Evolutionary conservation across 2,797 vertebrate species (phyloP).

Genomic region (Dermochelys coriacea): DNA sequence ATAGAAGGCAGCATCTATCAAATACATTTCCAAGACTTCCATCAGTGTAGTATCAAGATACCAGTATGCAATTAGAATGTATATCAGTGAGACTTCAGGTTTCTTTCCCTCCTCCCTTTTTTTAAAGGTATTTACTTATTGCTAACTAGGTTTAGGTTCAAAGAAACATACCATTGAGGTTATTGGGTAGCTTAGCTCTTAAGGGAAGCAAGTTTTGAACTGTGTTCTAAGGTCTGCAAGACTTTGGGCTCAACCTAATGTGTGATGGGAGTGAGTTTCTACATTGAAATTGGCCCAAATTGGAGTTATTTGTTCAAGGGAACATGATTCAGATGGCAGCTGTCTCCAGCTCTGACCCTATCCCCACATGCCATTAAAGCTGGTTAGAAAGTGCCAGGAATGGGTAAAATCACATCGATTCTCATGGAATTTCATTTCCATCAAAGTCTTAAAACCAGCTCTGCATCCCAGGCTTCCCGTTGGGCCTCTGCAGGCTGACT

Average conservation of each 20-base stretch:
- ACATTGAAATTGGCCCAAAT: background rate
- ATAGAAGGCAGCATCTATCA: background rate
- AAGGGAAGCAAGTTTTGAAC: background rate
- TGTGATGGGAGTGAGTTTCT: background rate
- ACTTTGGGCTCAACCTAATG: background rate
- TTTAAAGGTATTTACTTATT: background rate
- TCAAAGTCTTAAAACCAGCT: constrained; percentile 5
- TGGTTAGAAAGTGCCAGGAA: background rate
- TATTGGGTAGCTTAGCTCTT: background rate
- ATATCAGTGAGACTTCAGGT: background rate
- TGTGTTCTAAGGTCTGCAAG: background rate
- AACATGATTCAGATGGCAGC: background rate
- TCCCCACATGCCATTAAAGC: background rate
- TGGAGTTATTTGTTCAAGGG: background rate
- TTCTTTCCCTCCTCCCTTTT: background rate
- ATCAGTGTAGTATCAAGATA: fast-evolving
- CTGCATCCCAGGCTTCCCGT: too few relatives aligned
- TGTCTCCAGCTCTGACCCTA: background rate
- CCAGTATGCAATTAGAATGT: background rate
- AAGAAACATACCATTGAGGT: background rate
- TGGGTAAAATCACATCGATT: background rate
- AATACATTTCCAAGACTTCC: fast-evolving
- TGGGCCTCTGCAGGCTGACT: too few relatives aligned
- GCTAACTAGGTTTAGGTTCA: fast-evolving
- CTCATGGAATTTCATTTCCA: background rate